These are phyloP conservation scores for Pleuronectes platessa DNA, from an alignment of 2,113 vertebrate species.

Conservation along the genomic window DNA sequence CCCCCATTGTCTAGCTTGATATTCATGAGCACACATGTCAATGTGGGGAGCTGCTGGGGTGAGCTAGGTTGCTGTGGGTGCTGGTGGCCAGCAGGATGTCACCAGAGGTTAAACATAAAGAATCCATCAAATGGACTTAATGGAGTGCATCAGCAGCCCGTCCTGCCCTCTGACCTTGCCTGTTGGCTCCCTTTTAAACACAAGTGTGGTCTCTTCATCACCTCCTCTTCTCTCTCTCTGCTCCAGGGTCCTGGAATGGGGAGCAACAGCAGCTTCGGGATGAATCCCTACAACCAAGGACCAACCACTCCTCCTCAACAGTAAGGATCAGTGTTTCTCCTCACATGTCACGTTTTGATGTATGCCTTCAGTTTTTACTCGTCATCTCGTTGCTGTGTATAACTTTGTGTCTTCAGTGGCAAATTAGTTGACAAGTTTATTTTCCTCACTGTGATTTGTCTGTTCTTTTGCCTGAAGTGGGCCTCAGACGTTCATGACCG, in stretches of 20 bases:
- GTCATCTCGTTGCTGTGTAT: not conserved
- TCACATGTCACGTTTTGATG: not conserved
- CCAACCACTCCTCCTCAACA: conserved; percentile 93
- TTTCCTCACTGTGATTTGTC: conserved; percentile 15
- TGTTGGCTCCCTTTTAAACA: conserved; percentile 74
- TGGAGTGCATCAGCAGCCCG: conserved; percentile 76
- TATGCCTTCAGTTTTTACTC: not conserved
- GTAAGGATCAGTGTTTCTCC: conserved; percentile 79
- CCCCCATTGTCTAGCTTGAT: conserved; percentile 69
- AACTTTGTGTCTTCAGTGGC: not conserved
- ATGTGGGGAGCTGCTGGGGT: conserved; percentile 45
- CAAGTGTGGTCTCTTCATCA: conserved; percentile 78
- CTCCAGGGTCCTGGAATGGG: conserved; percentile 89
- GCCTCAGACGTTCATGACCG: conserved; percentile 93
- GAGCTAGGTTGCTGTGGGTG: conserved; percentile 46
- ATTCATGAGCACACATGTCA: conserved; percentile 82
- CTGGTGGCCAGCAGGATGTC: conserved; percentile 74
- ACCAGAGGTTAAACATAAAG: conserved; percentile 81
- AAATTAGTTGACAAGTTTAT: not conserved
- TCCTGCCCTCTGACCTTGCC: conserved; percentile 78
- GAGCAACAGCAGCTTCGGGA: conserved; percentile 89
- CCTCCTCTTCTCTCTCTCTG: conserved; percentile 51
- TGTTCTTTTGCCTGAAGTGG: conserved; percentile 79
- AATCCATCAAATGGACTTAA: conserved; percentile 84
- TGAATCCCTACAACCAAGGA: conserved; percentile 94